Conservation (phyloP, 2,113 vertebrate genomes). For the Nycticebus coucang region DNA sequence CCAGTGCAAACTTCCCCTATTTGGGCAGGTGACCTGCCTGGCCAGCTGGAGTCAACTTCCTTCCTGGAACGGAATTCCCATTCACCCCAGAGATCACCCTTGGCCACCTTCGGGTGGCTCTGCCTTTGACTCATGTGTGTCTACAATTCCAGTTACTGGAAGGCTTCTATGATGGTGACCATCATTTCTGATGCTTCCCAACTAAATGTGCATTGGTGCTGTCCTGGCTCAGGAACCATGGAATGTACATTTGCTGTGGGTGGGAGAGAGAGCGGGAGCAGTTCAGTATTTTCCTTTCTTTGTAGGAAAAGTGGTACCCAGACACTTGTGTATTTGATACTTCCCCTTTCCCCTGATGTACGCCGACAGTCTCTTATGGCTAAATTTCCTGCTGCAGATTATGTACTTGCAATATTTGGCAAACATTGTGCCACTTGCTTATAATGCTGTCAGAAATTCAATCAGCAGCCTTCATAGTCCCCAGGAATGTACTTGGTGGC, state of each 20-base stretch:
- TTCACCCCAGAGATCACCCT: no score
- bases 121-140: neutral
- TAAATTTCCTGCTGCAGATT: slow-evolving; percentile 28
- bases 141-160: neutral
- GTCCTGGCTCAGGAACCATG: neutral
- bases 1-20: neutral
- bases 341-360: neutral
- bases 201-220: fast-evolving
- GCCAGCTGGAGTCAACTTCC: neutral
- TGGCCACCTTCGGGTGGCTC: neutral
- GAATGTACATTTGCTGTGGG: neutral
- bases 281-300: neutral
- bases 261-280: neutral
- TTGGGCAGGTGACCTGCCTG: neutral
- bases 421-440: slow-evolving; percentile 39
- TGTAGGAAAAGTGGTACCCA: neutral
- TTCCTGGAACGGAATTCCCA: neutral
- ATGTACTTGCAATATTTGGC: slow-evolving; percentile 32
- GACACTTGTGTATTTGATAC: neutral
- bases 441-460: slow-evolving; percentile 42
- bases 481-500: slow-evolving; percentile 24
- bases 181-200: neutral
- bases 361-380: neutral
- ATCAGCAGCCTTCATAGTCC: slow-evolving; percentile 22
- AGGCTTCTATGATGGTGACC: neutral